Evolutionary conservation across 2,113 vertebrate species (phyloP), one percentile per base, ranked within the genome.

Genomic region (Plecturocebus donacophilus): DNA sequence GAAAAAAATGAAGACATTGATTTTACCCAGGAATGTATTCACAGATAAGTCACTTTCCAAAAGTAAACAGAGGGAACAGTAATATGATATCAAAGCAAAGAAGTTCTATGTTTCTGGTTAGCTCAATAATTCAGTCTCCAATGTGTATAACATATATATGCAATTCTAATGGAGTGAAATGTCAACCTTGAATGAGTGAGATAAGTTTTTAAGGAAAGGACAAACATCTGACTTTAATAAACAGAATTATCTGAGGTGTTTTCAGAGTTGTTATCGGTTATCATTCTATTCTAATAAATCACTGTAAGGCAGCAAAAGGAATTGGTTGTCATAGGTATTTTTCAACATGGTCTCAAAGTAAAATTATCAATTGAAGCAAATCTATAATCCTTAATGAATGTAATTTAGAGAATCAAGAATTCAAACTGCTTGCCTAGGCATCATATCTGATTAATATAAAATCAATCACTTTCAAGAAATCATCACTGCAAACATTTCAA

Each of bases 351-450:
- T 93, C 85, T 97, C 68, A 90, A 82, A 77, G 5, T 58, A 92
- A 80, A 96, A 94, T 79, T 12, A 77, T 86, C 68, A 32, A 90
- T 68, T 71, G 17, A 68, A 77, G 83, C 30, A 73, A 86, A 96
- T 21, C 6, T 20, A 58, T 75, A 83, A 90, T 47, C 68, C 85
- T 49, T 9, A 30, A 25, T 4, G 2, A 90, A 90, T 83, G 77
- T 5, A 97, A 86, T 82, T 96, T 85, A 96, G 45, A 96, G 49
- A 95, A 90, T 84, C 19, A 47, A 42, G 32, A 97, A 96, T 85
- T 14, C 30, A 83, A 52, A 27, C 16, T 75, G 42, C 47, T 61
- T 94, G 54, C 6, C 20, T 81, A 52, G 91, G 89, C 6, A 1
- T 93, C 68, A 12, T 3, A 95, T 82, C 85, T 88, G 45, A 17